A percentile compares a stretch with the other conserved stretches of the same genome.
Evolutionary conservation across 35 echinoderm and acorn worm genomes (phyloP).

Genomic region (Hemicentrotus pulcherrimus): DNA sequence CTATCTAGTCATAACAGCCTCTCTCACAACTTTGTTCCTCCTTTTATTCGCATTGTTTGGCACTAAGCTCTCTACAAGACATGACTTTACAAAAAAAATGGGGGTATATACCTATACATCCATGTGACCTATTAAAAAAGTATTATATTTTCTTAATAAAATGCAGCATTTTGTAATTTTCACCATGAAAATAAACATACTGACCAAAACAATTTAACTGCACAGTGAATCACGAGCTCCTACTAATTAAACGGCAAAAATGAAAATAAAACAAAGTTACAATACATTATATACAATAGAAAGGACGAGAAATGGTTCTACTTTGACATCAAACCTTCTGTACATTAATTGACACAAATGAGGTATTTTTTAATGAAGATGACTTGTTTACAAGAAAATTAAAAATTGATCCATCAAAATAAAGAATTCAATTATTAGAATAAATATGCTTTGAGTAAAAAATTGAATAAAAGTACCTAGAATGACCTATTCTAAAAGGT

Average conservation of each 20-base stretch:
- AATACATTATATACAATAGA: background rate
- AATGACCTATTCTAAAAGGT: background rate
- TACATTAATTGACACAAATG: constrained; percentile 9
- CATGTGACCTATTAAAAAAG: background rate
- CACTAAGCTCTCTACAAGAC: background rate
- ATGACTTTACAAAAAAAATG: background rate
- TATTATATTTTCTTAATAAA: background rate
- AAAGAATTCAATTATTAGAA: background rate
- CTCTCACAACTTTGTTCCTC: background rate
- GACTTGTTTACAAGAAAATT: constrained; percentile 5
- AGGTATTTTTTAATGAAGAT: background rate
- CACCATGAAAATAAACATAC: background rate
- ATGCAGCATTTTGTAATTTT: constrained; percentile 13
- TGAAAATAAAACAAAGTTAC: background rate
- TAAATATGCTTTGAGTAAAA: background rate
- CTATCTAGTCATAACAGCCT: background rate
- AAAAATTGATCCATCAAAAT: background rate
- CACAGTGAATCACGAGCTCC: background rate
- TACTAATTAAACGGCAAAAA: background rate
- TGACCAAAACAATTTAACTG: background rate
- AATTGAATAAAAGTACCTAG: background rate
- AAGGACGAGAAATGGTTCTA: background rate
- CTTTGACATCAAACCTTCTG: background rate
- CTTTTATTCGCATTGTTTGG: background rate
- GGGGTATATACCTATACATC: background rate